phyloP scores from a whole-genome alignment of 2,888 invertebrate genomes.

The Drosophila lacicola region DNA sequence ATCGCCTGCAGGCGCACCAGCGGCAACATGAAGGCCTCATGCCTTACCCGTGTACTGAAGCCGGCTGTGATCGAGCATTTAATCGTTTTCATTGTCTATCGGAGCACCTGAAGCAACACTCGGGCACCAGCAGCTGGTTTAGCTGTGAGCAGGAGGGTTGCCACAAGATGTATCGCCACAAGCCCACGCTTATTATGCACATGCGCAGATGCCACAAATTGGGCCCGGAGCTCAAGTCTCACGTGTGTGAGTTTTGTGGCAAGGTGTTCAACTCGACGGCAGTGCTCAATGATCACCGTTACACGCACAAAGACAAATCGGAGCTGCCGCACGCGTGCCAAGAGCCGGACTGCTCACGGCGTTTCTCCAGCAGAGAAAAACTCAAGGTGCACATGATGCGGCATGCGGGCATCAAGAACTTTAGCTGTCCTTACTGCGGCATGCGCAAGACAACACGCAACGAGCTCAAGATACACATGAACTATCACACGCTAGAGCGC shows the following conservation, averaged over 20 bases:
- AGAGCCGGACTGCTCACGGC: slow-evolving; percentile 61
- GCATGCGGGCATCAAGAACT: slow-evolving; percentile 83
- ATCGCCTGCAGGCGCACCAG: slow-evolving; percentile 67
- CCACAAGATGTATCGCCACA: slow-evolving; percentile 71
- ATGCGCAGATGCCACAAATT: slow-evolving; percentile 67
- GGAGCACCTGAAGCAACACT: slow-evolving; percentile 71
- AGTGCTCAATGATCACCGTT: slow-evolving; percentile 76
- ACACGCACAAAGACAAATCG: slow-evolving; percentile 73
- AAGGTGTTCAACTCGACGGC: slow-evolving; percentile 72
- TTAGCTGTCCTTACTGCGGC: slow-evolving; percentile 79
- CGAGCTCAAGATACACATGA: slow-evolving; percentile 81
- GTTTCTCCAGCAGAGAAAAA: slow-evolving; percentile 76
- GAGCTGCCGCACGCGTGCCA: slow-evolving; percentile 74
- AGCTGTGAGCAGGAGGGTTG: slow-evolving; percentile 69
- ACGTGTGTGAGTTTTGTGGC: slow-evolving; percentile 82
- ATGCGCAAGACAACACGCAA: slow-evolving; percentile 80
- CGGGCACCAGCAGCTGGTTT: slow-evolving; percentile 48
- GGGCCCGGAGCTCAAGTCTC: slow-evolving; percentile 70
- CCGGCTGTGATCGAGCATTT: slow-evolving; percentile 68
- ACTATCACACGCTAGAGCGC: slow-evolving; percentile 81
- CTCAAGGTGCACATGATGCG: slow-evolving; percentile 81
- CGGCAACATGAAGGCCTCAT: slow-evolving; percentile 71
- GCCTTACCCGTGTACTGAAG: slow-evolving; percentile 70
- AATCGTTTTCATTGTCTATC: slow-evolving; percentile 60
- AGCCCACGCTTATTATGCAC: slow-evolving; percentile 74